Base-by-base conservation (phyloP, 2,113 vertebrate genomes). In the Guaruba guarouba region DNA sequence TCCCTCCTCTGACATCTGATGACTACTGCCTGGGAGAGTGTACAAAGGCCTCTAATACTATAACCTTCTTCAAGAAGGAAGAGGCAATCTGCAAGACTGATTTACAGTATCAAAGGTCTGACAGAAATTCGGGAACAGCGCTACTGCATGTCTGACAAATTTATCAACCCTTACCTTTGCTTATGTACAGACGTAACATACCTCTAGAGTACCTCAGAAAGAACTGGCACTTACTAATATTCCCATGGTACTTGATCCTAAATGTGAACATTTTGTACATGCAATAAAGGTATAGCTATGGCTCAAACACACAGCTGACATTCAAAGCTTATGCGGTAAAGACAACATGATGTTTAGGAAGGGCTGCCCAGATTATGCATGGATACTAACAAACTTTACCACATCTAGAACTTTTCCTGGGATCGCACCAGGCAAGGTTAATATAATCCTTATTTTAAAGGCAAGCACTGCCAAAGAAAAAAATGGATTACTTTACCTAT, bases 361-460 rank as follows among this genome's bases (percentile, higher is more conserved):
- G 46, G 59, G 25, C 10, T 84, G 39, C 27, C 33, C 35, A 54
- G n/a, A 84, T 71, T 82, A 25, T 67, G 6, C 2, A 51, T 17
- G 31, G n/a, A 63, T 78, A 67, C 17, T 37, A 59, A 67, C 17
- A 59, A 78, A 71, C 39, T 49, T 81, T 20, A 75, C n/a, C 17
- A 37, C 27, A 70, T 48, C 27, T n/a, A 76, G 19, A 66, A 59
- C 13, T 55, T 89, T 51, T 82, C n/a, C 39, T 55, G 35, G 18
- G 68, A 71, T 54, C 23, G 82, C 46, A 41, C 48, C 15, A 79
- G 52, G 22, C 20, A 76, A 48, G 24, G 15, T 55, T 75, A 87
- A 90, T 31, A 68, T 28, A 82, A 93, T 28, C n/a, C 43, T 85
- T 57, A 82, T 88, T 75, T 78, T 52, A 88, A 89, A 87, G 48